Base-by-base conservation (phyloP, 2,888 invertebrate genomes). In the Chydorus sphaericus region DNA sequence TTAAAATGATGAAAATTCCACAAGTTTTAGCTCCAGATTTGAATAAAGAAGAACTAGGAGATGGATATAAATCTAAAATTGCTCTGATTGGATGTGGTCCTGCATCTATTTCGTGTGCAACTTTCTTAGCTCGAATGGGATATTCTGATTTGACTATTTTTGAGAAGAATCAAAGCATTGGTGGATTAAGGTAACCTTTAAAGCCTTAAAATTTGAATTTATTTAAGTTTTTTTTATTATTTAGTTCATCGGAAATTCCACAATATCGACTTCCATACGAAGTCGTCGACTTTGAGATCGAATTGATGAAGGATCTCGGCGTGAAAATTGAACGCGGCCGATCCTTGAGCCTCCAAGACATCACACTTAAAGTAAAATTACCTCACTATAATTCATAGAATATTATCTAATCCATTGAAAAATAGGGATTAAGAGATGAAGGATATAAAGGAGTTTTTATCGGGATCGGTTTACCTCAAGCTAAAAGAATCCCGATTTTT, bases 81-180 rank as follows among this genome's bases (percentile, higher is more conserved):
- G 92, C 86, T 0, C 68, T 98, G 29, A 67, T 97, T 7, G 97
- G 98, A 0, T 94, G 92, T 60, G 98, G 98, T 0, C 97, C 98
- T 0, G 93, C 97, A 4, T 91, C 92, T 8, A 76, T 96, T 56
- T 94, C 94, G 10, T 97, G 97, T 66, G 96, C 94, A 1, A 93
- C 96, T 16, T 98, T 91, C 73, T 73, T 98, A 18, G 96, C 85
- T 0, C 76, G 98, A 23, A 73, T 98, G 16, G 98, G 98, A 0
- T 98, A 98, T 68, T 79, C 81, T 7, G 74, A 96, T 65, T 73
- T 98, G 23, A 92, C 88, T 0, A 84, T 98, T 60, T 97, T 86
- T 69, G 98, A 98, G 69, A 92, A 86, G 67, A 76, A 87, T 63
- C 70, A 78, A 2, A 91, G 81, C 67, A 70, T 90, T 50, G 98